Evolutionary conservation across 1,140 invertebrate genomes (phyloP).

Genomic region (Potamilus streckersoni): DNA sequence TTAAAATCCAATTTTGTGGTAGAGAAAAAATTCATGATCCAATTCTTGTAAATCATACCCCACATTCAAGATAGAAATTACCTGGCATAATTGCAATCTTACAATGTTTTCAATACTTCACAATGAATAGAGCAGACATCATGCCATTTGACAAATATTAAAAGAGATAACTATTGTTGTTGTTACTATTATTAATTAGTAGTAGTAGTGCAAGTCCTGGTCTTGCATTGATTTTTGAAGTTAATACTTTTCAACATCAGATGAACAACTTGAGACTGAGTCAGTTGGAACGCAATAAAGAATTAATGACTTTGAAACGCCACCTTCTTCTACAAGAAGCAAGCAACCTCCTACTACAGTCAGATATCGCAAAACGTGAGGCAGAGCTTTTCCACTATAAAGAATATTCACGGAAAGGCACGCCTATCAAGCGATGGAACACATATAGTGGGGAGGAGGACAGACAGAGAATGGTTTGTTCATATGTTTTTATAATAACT

Average conservation of each 20-base stretch:
- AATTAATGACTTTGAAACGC: conserved; percentile 63
- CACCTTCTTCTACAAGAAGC: conserved; percentile 65
- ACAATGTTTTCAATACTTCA: too few species aligned
- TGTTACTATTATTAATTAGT: too few species aligned
- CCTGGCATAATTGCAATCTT: too few species aligned
- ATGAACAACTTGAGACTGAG: conserved; percentile 61
- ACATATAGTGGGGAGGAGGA: conserved; percentile 55
- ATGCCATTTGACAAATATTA: too few species aligned
- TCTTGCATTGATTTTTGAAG: too few species aligned
- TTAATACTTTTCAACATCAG: conserved; percentile 22
- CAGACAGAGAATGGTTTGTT: conserved; percentile 1
- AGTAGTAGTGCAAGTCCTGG: too few species aligned
- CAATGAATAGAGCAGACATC: too few species aligned
- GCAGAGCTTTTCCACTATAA: conserved; percentile 60
- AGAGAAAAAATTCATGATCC: too few species aligned
- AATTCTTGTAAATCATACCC: too few species aligned
- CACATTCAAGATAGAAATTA: too few species aligned
- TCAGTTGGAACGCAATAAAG: conserved; percentile 62
- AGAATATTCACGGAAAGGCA: conserved; percentile 39
- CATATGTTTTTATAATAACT: background rate
- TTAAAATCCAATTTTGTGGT: too few species aligned
- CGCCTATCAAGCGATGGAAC: conserved; percentile 56
- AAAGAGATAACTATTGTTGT: too few species aligned
- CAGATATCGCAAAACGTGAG: conserved; percentile 60
- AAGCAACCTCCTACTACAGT: conserved; percentile 63